A percentile compares a stretch with the other conserved stretches of the same genome.
Evolutionary conservation across 1,140 invertebrate genomes (phyloP).

Genomic region (Bombus waltoni): DNA sequence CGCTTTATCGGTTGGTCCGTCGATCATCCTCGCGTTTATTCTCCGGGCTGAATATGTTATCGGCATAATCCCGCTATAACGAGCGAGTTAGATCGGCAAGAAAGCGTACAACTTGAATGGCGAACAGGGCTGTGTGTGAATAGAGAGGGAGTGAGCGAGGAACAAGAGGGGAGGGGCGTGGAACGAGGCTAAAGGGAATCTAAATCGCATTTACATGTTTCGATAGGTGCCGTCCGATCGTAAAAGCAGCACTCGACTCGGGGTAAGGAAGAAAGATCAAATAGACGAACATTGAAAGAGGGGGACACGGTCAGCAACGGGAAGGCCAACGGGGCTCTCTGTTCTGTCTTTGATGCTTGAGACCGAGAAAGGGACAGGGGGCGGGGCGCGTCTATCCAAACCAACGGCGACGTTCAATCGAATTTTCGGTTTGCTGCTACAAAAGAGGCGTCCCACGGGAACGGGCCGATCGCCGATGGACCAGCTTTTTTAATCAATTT

Average conservation of each 20-base stretch:
- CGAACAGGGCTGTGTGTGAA: neutral
- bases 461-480: conserved; percentile 9
- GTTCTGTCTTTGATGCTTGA: conserved; percentile 54
- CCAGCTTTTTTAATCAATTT: conserved; percentile 41
- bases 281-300: conserved; percentile 57
- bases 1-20: neutral
- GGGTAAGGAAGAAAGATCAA: conserved; percentile 64
- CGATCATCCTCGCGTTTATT: conserved; percentile 39
- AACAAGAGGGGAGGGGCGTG: conserved; percentile 19
- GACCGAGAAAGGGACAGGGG: conserved; percentile 16
- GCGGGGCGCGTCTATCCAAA: conserved; percentile 2
- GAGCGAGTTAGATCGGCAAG: conserved; percentile 23
- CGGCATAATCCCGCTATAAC: conserved; percentile 41
- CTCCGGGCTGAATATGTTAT: conserved; percentile 36
- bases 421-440: conserved; percentile 29
- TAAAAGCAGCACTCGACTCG: conserved; percentile 57
- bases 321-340: conserved; percentile 1
- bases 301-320: conserved; percentile 20
- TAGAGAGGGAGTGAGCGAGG: neutral
- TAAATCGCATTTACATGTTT: conserved; percentile 75
- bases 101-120: neutral
- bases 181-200: conserved; percentile 49
- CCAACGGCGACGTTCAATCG: conserved; percentile 20
- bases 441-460: conserved; percentile 29
- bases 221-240: conserved; percentile 67